Conservation (phyloP, 92 coral and sea anemone species). For the Heteractis magnifica region DNA sequence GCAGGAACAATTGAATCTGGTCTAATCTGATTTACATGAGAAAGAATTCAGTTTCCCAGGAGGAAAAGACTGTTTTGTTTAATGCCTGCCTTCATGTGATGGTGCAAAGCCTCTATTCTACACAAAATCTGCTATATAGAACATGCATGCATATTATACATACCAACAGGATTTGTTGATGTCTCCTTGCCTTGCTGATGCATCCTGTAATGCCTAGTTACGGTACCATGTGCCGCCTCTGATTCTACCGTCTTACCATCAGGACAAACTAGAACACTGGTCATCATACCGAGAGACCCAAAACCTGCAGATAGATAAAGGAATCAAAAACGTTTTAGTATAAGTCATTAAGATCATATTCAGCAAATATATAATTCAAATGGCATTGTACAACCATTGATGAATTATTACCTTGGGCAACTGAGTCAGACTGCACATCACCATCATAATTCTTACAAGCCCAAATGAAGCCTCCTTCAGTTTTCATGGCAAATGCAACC, state of each 20-base stretch:
- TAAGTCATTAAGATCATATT: neutral
- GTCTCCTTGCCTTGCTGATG: slow-evolving; percentile 97
- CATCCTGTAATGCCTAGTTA: slow-evolving; percentile 91
- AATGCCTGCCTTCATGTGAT: too few relatives aligned
- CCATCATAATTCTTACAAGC: slow-evolving; percentile 99
- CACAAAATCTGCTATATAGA: too few relatives aligned
- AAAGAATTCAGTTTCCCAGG: too few relatives aligned
- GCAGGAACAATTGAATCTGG: too few relatives aligned
- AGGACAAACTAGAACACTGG: slow-evolving; percentile 98
- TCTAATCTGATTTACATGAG: too few relatives aligned
- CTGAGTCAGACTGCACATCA: slow-evolving; percentile 98
- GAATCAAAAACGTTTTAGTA: neutral
- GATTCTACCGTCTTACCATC: slow-evolving; percentile 97
- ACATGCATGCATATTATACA: slow-evolving; percentile 18
- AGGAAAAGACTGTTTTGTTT: too few relatives aligned
- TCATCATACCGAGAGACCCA: slow-evolving; percentile 99
- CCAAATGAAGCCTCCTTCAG: slow-evolving; percentile 99
- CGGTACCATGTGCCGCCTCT: slow-evolving; percentile 99
- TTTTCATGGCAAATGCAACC: slow-evolving; percentile 96
- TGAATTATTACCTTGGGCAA: slow-evolving; percentile 84
- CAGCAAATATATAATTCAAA: neutral
- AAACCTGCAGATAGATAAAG: slow-evolving; percentile 56
- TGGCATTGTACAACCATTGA: neutral
- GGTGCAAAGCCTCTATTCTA: too few relatives aligned
- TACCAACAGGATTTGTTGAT: slow-evolving; percentile 97